These are phyloP conservation scores for Semnornis frantzii DNA, from an alignment of 2,113 vertebrate species.

Conservation along the genomic window DNA sequence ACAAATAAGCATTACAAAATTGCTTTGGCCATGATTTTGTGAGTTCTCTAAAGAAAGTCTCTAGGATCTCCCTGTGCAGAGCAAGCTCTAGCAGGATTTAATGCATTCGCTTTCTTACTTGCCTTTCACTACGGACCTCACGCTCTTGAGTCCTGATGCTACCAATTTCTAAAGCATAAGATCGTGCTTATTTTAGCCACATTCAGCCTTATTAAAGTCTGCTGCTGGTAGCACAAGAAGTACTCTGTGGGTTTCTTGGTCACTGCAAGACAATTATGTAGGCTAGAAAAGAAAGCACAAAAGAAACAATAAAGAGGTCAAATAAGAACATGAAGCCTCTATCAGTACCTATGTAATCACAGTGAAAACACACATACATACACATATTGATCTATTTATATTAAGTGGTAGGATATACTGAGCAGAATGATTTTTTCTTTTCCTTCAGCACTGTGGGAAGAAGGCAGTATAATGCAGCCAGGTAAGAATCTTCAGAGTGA, in stretches of 20 bases:
- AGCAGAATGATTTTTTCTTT: neutral
- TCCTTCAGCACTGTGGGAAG: neutral
- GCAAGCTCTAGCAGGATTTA: neutral
- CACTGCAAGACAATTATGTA: neutral
- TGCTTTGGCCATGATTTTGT: neutral
- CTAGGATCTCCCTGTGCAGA: neutral
- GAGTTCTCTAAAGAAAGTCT: neutral
- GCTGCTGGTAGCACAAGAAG: neutral
- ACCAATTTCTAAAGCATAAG: neutral
- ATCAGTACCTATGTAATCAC: neutral
- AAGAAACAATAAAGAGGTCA: neutral
- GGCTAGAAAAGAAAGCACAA: neutral
- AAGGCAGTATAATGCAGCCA: neutral
- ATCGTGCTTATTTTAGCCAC: neutral
- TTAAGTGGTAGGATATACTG: neutral
- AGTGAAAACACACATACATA: neutral
- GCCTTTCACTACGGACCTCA: neutral
- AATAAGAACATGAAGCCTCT: neutral
- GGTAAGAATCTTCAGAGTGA: neutral
- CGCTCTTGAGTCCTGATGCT: neutral
- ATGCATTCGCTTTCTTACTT: neutral
- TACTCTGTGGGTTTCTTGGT: neutral
- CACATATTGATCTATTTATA: neutral
- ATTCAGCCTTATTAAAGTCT: neutral
- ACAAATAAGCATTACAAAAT: neutral